A percentile compares a stretch with the other conserved stretches of the same genome.
Conservation (phyloP, 2,888 invertebrate genomes). For the Lepetodrilus schrolli region DNA sequence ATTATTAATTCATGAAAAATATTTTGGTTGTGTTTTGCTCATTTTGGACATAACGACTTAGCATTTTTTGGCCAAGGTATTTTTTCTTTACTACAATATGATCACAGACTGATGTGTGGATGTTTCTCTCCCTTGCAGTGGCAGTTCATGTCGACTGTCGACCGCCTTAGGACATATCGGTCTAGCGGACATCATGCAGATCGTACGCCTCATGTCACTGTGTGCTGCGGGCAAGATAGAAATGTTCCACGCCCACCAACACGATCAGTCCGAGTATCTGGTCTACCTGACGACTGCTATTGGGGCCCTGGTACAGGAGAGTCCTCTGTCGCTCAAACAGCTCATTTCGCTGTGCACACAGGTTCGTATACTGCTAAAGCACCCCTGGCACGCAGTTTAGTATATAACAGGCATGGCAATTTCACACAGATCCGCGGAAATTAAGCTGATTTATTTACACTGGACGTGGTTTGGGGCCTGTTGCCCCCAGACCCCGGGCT, state of each 20-base stretch:
- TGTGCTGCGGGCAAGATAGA: constrained; percentile 79
- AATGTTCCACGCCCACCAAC: constrained; percentile 44
- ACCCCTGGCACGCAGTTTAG: neutral
- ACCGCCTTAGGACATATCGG: constrained; percentile 77
- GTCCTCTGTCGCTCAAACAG: constrained; percentile 78
- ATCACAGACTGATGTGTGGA: neutral
- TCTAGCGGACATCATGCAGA: constrained; percentile 79
- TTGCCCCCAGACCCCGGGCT: too few relatives aligned
- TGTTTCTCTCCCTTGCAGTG: constrained; percentile 64
- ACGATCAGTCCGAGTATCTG: constrained; percentile 41
- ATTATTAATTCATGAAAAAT: too few relatives aligned
- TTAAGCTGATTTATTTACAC: too few relatives aligned
- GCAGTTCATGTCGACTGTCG: constrained; percentile 76
- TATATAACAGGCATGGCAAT: too few relatives aligned
- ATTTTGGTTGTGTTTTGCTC: too few relatives aligned
- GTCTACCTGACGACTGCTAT: constrained; percentile 75
- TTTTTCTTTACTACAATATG: too few relatives aligned
- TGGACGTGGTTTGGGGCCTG: too few relatives aligned
- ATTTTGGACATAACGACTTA: too few relatives aligned
- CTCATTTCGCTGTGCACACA: constrained; percentile 80
- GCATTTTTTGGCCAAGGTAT: too few relatives aligned
- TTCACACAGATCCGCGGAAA: too few relatives aligned
- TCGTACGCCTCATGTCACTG: constrained; percentile 80
- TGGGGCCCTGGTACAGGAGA: constrained; percentile 79
- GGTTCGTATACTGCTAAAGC: constrained; percentile 57